phyloP scores from a whole-genome alignment of 2,888 invertebrate species.

The Criorhina ranunculi region DNA sequence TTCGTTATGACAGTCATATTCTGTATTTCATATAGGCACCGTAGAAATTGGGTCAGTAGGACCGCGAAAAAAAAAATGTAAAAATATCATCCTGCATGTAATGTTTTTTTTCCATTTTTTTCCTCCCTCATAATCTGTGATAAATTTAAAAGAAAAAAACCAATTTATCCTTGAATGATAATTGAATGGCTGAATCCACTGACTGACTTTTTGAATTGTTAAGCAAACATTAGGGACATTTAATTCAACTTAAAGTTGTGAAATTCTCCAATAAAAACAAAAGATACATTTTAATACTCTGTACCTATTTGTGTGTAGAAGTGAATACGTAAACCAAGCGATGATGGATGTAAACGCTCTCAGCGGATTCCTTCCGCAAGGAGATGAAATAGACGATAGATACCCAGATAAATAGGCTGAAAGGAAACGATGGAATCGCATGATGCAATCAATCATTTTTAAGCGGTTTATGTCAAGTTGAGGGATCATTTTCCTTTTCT shows the following conservation, averaged over 20 bases:
- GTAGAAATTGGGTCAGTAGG: conserved; percentile 1
- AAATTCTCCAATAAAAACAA: neutral
- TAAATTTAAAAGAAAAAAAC: neutral
- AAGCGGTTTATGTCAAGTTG: conserved; percentile 71
- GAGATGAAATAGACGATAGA: conserved; percentile 26
- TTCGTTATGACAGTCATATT: neutral
- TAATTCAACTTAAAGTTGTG: neutral
- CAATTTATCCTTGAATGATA: neutral
- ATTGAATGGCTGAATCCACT: conserved; percentile 1
- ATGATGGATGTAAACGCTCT: conserved; percentile 64
- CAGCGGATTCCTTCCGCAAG: conserved; percentile 15
- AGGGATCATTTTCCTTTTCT: conserved; percentile 53
- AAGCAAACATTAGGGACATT: neutral
- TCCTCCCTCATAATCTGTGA: conserved; percentile 11
- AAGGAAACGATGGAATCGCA: conserved; percentile 56
- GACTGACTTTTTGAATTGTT: neutral
- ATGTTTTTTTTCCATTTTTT: conserved; percentile 13
- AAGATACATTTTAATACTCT: conserved; percentile 14
- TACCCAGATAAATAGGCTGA: conserved; percentile 50
- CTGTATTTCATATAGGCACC: neutral
- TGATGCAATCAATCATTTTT: conserved; percentile 74
- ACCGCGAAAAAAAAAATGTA: too few species aligned
- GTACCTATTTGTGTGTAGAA: conserved; percentile 16
- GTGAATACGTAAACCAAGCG: conserved; percentile 38
- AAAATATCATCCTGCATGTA: neutral